These are phyloP conservation scores for Dryomyza anilis DNA, from an alignment of 2,888 invertebrate species.

Conservation along the genomic window DNA sequence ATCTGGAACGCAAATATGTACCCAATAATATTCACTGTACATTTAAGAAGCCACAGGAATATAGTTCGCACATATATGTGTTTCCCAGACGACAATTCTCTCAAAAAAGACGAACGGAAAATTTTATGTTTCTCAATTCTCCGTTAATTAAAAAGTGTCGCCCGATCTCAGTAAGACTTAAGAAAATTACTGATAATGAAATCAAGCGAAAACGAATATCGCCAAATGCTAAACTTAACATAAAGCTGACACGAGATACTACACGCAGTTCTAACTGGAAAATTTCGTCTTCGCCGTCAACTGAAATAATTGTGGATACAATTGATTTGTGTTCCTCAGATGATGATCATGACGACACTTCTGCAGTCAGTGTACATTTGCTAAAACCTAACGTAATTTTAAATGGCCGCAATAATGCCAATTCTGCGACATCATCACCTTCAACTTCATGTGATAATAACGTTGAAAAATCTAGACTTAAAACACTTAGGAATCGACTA, in stretches of 20 bases:
- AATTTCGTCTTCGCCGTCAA: slow-evolving; percentile 51
- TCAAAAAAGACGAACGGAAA: slow-evolving; percentile 52
- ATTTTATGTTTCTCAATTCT: slow-evolving; percentile 57
- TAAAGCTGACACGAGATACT: slow-evolving; percentile 56
- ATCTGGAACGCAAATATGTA: slow-evolving; percentile 50
- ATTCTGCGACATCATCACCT: no score
- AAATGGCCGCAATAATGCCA: no score
- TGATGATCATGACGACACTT: slow-evolving; percentile 63
- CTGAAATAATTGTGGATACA: slow-evolving; percentile 63
- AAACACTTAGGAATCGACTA: neutral
- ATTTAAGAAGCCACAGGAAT: slow-evolving; percentile 55
- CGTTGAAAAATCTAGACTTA: neutral
- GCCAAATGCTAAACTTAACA: slow-evolving; percentile 51
- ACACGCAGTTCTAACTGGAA: slow-evolving; percentile 56
- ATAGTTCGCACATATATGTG: slow-evolving; percentile 52
- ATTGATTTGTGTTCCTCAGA: slow-evolving; percentile 74
- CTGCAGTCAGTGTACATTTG: neutral
- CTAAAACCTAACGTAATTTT: neutral
- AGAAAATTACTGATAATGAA: slow-evolving; percentile 52
- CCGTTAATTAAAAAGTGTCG: slow-evolving; percentile 58
- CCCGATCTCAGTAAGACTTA: slow-evolving; percentile 57
- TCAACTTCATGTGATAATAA: no score
- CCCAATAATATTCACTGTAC: slow-evolving; percentile 48
- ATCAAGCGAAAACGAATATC: slow-evolving; percentile 42
- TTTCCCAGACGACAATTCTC: slow-evolving; percentile 58